Conservation (phyloP, 1,140 invertebrate genomes). For the Anastrepha obliqua region DNA sequence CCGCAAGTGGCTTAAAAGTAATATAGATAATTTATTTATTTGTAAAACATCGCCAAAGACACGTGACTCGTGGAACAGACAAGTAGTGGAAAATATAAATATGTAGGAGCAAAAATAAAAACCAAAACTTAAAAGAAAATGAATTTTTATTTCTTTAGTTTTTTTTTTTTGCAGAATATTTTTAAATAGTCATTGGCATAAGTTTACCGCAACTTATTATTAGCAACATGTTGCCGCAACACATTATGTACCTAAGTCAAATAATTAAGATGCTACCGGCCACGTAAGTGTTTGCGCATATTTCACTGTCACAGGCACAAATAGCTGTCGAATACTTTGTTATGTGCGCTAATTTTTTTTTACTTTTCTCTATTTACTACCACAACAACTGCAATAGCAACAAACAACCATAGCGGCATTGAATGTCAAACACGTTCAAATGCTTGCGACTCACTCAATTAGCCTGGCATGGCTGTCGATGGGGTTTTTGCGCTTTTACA, state of each 20-base stretch:
- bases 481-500: background rate
- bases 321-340: background rate
- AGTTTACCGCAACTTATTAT: background rate
- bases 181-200: background rate
- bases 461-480: constrained; percentile 14
- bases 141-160: no score
- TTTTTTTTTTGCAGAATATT: background rate
- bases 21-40: background rate
- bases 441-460: constrained; percentile 5
- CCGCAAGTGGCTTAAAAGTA: background rate
- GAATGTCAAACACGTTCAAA: constrained; percentile 37
- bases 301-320: constrained; percentile 14
- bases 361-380: background rate
- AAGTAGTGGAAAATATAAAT: background rate
- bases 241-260: background rate
- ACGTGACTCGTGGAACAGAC: background rate
- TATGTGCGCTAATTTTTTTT: background rate
- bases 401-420: background rate
- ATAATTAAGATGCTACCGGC: constrained; percentile 1
- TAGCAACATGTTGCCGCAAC: constrained; percentile 1
- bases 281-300: background rate
- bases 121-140: background rate
- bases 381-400: background rate
- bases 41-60: background rate
- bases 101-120: background rate